Evolutionary conservation across 1,140 invertebrate genomes (phyloP).

Genomic region (Sesamia nonagrioides): DNA sequence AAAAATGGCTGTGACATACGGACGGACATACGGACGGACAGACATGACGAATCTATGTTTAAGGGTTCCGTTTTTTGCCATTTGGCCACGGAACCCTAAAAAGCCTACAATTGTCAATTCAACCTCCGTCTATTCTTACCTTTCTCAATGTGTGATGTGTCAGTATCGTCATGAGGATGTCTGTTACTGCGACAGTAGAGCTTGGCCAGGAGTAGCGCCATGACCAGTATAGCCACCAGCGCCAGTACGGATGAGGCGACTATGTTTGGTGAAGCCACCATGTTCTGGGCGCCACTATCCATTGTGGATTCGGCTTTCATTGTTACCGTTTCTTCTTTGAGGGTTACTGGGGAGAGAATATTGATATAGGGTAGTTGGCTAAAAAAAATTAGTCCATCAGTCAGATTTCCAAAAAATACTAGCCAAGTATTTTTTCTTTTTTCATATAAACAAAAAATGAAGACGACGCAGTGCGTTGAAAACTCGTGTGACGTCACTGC

Average conservation of each 20-base stretch:
- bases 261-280: conserved; percentile 61
- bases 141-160: conserved; percentile 71
- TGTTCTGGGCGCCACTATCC: conserved; percentile 58
- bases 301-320: conserved; percentile 76
- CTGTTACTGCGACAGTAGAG: conserved; percentile 66
- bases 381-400: background rate
- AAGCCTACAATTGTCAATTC: too few species aligned
- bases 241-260: conserved; percentile 67
- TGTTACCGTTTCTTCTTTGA: conserved; percentile 74
- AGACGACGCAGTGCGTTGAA: too few species aligned
- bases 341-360: conserved; percentile 60
- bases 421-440: too few species aligned
- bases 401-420: too few species aligned
- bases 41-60: too few species aligned
- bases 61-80: too few species aligned
- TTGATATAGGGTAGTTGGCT: too few species aligned
- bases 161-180: conserved; percentile 67
- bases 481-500: too few species aligned
- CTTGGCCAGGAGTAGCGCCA: conserved; percentile 65
- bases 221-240: conserved; percentile 66
- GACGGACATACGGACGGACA: too few species aligned
- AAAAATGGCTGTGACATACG: too few species aligned
- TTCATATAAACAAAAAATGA: too few species aligned
- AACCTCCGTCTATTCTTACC: conserved; percentile 52
- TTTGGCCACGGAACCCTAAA: too few species aligned